A percentile compares a stretch with the other conserved stretches of the same genome.
Conservation (phyloP, 2,888 invertebrate genomes). For the Agriopis aurantiaria region DNA sequence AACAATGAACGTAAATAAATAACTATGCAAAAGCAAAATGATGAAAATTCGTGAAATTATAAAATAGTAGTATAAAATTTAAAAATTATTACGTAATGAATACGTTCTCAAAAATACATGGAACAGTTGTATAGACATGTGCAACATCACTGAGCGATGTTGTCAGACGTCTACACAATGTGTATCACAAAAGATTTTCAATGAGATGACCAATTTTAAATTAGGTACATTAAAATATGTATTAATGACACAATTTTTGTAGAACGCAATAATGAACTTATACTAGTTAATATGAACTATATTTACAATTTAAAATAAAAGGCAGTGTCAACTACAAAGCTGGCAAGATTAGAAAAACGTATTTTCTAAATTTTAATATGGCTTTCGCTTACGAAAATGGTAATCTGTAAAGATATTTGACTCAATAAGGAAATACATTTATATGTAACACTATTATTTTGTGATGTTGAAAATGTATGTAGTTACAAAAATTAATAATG, state of each 20-base stretch:
- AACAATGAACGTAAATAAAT: constrained; percentile 26
- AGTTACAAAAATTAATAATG: constrained; percentile 23
- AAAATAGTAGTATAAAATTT: constrained; percentile 6
- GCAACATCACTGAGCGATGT: constrained; percentile 83
- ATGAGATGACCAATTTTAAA: constrained; percentile 21
- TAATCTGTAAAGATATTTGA: constrained; percentile 51
- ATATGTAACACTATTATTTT: constrained; percentile 34
- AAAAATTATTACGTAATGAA: constrained; percentile 32
- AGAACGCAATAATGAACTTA: constrained; percentile 28
- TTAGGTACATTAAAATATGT: constrained; percentile 10
- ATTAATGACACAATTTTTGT: constrained; percentile 26
- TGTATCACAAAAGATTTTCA: constrained; percentile 42
- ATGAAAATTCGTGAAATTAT: constrained; percentile 38
- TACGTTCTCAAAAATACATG: constrained; percentile 44
- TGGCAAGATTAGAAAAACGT: constrained; percentile 83
- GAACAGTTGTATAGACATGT: constrained; percentile 82
- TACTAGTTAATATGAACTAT: constrained; percentile 59
- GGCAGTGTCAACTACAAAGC: constrained; percentile 83
- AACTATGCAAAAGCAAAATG: constrained; percentile 29
- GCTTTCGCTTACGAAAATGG: constrained; percentile 78
- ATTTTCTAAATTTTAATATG: constrained; percentile 85
- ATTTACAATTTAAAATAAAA: constrained; percentile 78
- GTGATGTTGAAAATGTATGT: constrained; percentile 39
- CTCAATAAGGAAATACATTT: constrained; percentile 33
- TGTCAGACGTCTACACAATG: constrained; percentile 82